Conservation (phyloP, 2,113 vertebrate species). For the Percina caprodes region DNA sequence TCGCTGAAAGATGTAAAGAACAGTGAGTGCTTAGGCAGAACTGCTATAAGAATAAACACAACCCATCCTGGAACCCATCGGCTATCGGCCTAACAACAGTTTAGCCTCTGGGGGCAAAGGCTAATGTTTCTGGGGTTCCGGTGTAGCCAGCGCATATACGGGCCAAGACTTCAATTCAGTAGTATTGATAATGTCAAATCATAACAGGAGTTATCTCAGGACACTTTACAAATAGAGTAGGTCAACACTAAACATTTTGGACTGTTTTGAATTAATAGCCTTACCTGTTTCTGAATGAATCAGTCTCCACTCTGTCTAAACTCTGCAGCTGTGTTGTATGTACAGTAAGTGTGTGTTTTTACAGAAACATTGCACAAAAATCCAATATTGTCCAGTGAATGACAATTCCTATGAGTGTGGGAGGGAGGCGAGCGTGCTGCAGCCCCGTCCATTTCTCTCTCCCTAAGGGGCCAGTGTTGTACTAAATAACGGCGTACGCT, state of each 20-base stretch:
- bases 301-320: neutral
- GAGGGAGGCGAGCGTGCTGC: neutral
- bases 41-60: too few relatives aligned
- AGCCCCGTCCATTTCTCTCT: conserved; percentile 54
- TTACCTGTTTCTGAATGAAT: neutral
- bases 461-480: conserved; percentile 54
- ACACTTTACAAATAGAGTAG: too few relatives aligned
- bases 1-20: too few relatives aligned
- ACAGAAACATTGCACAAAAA: conserved; percentile 31
- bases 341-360: conserved; percentile 10
- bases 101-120: too few relatives aligned
- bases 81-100: too few relatives aligned
- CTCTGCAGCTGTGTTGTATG: neutral
- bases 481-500: conserved; percentile 67
- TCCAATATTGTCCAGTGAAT: conserved; percentile 47
- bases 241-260: neutral
- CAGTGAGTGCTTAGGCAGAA: too few relatives aligned
- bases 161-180: too few relatives aligned
- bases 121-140: too few relatives aligned
- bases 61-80: too few relatives aligned
- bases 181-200: too few relatives aligned
- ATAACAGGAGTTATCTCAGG: too few relatives aligned
- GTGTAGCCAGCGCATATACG: too few relatives aligned
- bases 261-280: neutral
- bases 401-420: neutral